Evolutionary conservation across 2,113 vertebrate genomes (phyloP).

Genomic region (Ictalurus punctatus): DNA sequence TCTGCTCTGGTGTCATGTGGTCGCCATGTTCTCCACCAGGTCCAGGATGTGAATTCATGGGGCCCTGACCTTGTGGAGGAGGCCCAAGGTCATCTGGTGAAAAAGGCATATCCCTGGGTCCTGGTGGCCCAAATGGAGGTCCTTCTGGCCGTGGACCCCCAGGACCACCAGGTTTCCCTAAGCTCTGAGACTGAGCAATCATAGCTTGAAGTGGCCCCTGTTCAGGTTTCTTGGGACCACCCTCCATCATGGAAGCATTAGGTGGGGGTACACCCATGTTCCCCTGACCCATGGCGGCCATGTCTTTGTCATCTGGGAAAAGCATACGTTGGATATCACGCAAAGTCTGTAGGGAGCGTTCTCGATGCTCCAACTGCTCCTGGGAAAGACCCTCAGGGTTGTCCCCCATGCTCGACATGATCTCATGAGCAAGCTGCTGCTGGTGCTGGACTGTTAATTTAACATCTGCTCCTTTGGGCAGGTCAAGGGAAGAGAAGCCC

Average conservation of each 20-base stretch:
- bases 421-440: slow-evolving; percentile 84
- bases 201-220: slow-evolving; percentile 95
- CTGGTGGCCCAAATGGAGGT: slow-evolving; percentile 87
- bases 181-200: slow-evolving; percentile 97
- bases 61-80: slow-evolving; percentile 72
- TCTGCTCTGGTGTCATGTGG: slow-evolving; percentile 97
- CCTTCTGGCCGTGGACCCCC: slow-evolving; percentile 88
- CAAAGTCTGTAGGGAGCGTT: slow-evolving; percentile 93
- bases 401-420: slow-evolving; percentile 85
- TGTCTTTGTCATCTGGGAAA: slow-evolving; percentile 91
- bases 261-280: slow-evolving; percentile 76
- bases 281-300: slow-evolving; percentile 74
- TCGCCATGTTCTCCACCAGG: slow-evolving; percentile 85
- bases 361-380: slow-evolving; percentile 95
- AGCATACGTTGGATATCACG: slow-evolving; percentile 98
- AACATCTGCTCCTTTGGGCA: slow-evolving; percentile 60
- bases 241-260: slow-evolving; percentile 80
- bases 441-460: slow-evolving; percentile 74
- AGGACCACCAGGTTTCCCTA: slow-evolving; percentile 81
- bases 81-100: slow-evolving; percentile 93
- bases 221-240: slow-evolving; percentile 80
- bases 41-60: slow-evolving; percentile 82
- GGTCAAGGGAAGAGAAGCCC: slow-evolving; percentile 67
- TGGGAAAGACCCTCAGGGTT: slow-evolving; percentile 96
- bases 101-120: slow-evolving; percentile 93